Percentiles rank a stretch among this genome's conserved stretches.
phyloP scores from a whole-genome alignment of 2,113 vertebrate species.

The Bambusicola thoracicus region DNA sequence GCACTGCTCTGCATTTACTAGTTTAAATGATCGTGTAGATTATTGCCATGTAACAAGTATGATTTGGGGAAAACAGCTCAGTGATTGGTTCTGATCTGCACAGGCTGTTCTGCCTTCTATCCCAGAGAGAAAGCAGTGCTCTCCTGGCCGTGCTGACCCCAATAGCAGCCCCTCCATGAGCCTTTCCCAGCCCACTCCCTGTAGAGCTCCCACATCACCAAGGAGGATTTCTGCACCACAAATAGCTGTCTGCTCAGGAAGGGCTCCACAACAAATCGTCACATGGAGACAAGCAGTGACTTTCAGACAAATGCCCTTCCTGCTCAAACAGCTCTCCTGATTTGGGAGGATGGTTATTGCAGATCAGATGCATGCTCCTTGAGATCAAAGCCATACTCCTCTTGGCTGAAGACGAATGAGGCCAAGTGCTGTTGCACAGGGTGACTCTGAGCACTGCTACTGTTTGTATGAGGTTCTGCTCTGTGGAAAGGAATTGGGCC shows the following conservation, averaged over 20 bases:
- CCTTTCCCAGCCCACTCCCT: not conserved
- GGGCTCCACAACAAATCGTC: not conserved
- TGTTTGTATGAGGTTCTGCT: not conserved
- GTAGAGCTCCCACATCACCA: not conserved
- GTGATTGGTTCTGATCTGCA: not conserved
- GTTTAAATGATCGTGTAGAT: not conserved
- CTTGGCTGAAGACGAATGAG: not conserved
- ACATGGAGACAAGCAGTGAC: not conserved
- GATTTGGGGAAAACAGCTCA: not conserved
- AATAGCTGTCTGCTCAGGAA: not conserved
- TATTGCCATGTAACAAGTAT: not conserved
- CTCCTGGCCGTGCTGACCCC: accelerated
- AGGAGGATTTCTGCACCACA: not conserved
- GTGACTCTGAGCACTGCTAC: not conserved
- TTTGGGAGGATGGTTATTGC: not conserved
- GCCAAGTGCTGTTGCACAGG: not conserved
- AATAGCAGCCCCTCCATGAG: not conserved
- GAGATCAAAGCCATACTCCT: not conserved
- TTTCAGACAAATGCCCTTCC: not conserved
- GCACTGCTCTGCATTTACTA: not conserved
- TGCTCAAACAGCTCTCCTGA: not conserved
- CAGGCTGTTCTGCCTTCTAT: not conserved
- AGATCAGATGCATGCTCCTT: not conserved
- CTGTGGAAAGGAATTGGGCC: not conserved
- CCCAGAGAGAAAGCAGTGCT: not conserved